phyloP scores from a whole-genome alignment of 2,888 invertebrate genomes.

The Dusona sp. region DNA sequence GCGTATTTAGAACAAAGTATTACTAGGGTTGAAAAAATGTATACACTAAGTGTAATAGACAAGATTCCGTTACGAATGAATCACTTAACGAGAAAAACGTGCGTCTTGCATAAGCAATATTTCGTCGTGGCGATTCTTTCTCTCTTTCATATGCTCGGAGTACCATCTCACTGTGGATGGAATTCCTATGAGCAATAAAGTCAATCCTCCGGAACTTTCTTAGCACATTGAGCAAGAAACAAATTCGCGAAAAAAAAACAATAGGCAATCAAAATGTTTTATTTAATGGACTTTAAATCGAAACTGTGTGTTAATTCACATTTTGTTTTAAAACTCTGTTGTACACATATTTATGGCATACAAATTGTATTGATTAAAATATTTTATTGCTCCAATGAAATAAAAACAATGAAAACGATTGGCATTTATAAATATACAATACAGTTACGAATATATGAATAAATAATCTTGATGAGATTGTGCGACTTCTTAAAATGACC shows the following conservation, averaged over 20 bases:
- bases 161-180: slow-evolving; percentile 36
- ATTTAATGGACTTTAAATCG: background rate
- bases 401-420: background rate
- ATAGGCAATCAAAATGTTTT: background rate
- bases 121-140: slow-evolving; percentile 49
- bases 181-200: slow-evolving; percentile 55
- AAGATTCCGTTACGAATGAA: slow-evolving; percentile 77
- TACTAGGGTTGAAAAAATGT: slow-evolving; percentile 11
- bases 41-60: slow-evolving; percentile 27
- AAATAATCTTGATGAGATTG: slow-evolving; percentile 8
- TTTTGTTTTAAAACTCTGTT: background rate
- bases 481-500: background rate
- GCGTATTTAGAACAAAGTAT: slow-evolving; percentile 47
- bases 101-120: slow-evolving; percentile 75
- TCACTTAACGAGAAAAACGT: slow-evolving; percentile 77
- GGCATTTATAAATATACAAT: background rate
- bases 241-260: background rate
- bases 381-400: background rate
- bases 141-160: slow-evolving; percentile 9
- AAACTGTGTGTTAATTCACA: background rate
- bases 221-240: background rate
- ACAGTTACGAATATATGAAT: background rate
- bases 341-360: background rate
- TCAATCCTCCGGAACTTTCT: slow-evolving; percentile 2
- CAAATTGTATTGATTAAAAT: background rate